phyloP scores from a whole-genome alignment of 2,888 invertebrate species.

The Crocallis elinguaria region DNA sequence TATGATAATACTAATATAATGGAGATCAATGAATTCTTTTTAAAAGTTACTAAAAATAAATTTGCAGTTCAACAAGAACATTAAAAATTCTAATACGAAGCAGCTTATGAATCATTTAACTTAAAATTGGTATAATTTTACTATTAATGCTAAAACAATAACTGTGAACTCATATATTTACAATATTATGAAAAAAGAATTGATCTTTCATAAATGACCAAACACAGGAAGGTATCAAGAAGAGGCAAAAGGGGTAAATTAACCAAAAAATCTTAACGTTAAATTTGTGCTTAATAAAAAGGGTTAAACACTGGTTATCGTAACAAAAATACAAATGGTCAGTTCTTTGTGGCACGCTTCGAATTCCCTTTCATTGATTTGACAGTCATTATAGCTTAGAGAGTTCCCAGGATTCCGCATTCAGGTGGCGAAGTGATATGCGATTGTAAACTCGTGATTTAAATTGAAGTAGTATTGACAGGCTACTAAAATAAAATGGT shows the following conservation, averaged over 20 bases:
- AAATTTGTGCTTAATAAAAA: background rate
- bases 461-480: no score
- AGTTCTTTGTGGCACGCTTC: background rate
- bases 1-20: conserved; percentile 3
- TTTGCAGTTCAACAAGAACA: background rate
- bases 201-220: no score
- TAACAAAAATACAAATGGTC: conserved; percentile 1
- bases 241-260: background rate
- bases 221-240: background rate
- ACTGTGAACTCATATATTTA: no score
- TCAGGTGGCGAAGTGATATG: background rate
- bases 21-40: conserved; percentile 2
- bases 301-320: background rate
- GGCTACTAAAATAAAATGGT: no score
- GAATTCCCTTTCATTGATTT: background rate
- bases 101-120: background rate
- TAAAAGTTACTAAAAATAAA: background rate
- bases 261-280: background rate
- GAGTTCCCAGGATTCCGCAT: background rate
- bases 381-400: background rate
- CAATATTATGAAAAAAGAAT: no score
- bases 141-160: no score
- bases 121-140: no score
- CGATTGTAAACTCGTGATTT: no score
- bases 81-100: background rate